Conservation (phyloP, 1,140 invertebrate genomes). For the Anastrepha obliqua region DNA sequence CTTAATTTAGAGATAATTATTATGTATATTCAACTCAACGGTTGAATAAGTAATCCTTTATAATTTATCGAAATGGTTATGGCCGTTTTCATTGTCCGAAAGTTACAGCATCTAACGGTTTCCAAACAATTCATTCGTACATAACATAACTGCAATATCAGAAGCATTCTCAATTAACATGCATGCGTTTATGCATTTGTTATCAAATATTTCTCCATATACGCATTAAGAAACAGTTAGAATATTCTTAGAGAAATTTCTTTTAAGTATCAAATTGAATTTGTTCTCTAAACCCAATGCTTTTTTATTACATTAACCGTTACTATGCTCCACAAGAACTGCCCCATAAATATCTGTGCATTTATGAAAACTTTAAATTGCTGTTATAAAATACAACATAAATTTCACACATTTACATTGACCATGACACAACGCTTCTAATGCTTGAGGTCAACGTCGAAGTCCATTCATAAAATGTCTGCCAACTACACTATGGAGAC, state of each 20-base stretch:
- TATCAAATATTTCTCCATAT: no score
- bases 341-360: not conserved
- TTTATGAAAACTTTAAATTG: not conserved
- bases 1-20: no score
- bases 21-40: no score
- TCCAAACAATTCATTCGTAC: not conserved
- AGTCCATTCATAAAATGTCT: not conserved
- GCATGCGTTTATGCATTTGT: no score
- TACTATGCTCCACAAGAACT: not conserved
- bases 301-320: not conserved
- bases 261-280: not conserved
- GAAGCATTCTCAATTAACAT: no score
- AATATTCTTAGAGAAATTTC: not conserved
- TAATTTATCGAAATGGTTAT: no score
- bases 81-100: no score
- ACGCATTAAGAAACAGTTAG: not conserved
- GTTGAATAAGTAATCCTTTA: no score
- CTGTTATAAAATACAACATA: not conserved
- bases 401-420: slow-evolving; percentile 3
- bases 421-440: not conserved
- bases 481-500: not conserved
- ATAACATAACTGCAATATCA: not conserved
- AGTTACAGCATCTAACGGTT: not conserved
- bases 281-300: not conserved
- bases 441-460: not conserved